Percentiles rank a stretch among this genome's conserved stretches.
phyloP scores from a whole-genome alignment of 2,113 vertebrate species.

The Grallaria varia region DNA sequence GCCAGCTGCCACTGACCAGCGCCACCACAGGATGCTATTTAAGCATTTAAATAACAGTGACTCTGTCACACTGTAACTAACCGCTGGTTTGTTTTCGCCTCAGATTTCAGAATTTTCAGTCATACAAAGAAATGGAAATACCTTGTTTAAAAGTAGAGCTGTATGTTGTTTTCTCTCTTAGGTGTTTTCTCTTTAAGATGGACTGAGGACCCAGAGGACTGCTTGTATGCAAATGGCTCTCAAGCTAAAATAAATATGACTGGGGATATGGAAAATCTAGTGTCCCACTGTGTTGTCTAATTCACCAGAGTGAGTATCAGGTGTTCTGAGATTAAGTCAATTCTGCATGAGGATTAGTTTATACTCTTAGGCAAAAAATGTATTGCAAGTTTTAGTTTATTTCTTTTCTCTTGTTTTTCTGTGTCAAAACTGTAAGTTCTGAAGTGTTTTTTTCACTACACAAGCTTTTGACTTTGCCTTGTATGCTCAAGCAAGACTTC shows the following conservation, averaged over 20 bases:
- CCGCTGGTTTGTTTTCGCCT: constrained; percentile 3
- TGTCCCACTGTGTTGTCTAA: neutral
- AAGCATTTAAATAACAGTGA: constrained; percentile 22
- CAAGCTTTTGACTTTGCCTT: neutral
- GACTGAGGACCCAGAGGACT: neutral
- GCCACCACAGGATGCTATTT: constrained; percentile 27
- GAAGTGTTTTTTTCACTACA: neutral
- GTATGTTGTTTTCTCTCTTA: neutral
- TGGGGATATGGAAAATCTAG: neutral
- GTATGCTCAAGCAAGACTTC: neutral
- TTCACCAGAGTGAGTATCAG: neutral
- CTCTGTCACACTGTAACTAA: neutral
- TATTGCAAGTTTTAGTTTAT: neutral
- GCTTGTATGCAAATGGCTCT: neutral
- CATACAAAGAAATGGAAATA: neutral
- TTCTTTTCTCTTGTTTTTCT: neutral
- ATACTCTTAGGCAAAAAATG: neutral
- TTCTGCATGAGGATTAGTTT: neutral
- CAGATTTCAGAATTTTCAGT: constrained; percentile 29
- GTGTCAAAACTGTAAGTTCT: neutral
- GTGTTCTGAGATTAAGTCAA: neutral
- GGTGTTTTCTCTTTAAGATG: neutral
- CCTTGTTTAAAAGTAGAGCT: neutral
- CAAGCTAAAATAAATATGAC: neutral
- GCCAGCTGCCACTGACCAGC: neutral